Evolutionary conservation across 1,140 invertebrate species (phyloP), one percentile per base, ranked within the genome.

Genomic region (Drosophila malerkotliana): DNA sequence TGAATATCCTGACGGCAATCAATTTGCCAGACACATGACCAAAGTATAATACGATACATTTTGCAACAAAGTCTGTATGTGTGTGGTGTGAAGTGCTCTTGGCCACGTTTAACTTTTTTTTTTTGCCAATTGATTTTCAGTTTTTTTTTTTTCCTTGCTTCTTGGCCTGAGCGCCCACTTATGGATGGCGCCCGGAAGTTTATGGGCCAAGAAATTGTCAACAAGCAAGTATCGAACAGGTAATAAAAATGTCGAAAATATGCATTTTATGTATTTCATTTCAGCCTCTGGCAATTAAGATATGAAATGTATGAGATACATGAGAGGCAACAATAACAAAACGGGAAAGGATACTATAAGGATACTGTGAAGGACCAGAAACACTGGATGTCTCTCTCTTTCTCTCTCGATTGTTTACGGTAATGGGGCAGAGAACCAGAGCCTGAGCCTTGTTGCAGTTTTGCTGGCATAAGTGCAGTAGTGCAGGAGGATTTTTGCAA

Each of bases 401-500:
- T 21, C 21, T 21, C 21, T 58, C 53, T 64, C 59, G 14, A 81
- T 81, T 80, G 73, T 85, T 80, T 84, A 84, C 73, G 81, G 67
- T 69, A 66, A 79, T 84, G 67, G 67, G 52, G 67, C 62, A 18
- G 39, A 15, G 4, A 15, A n/a, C 4, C 48, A 62, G 14, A n/a
- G 18, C 44, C 44, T 12, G n/a, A 6, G 18, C 15, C 21, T 24
- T 24, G 7, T 24, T 18, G 14, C 4, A 47, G 7, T 10, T 10
- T 18, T 55, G 37, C 64, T 66, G 66, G 49, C 73, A 81, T 83
- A 81, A 82, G 62, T 82, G 77, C 77, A 77, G n/a, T 15, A 73
- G n/a, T 15, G 67, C 81, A 77, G 56, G 63, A 69, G 81, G 73
- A 87, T 84, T 84, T 72, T 85, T 85, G 68, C 72, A 84, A 81